Base-by-base conservation (phyloP, 2,113 vertebrate genomes). In the Otis tarda region DNA sequence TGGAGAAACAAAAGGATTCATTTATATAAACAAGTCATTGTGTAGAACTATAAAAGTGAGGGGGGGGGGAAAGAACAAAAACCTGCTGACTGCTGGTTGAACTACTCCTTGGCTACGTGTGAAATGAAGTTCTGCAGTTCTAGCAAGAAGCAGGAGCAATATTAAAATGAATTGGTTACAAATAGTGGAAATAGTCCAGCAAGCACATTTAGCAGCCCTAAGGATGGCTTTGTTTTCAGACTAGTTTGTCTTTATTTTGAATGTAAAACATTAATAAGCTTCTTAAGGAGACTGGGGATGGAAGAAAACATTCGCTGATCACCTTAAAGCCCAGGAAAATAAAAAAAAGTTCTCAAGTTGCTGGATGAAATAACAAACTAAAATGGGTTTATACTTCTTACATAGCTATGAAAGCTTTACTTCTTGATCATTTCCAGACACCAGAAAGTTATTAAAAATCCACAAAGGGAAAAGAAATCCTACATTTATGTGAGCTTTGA, bases 361-460 rank as follows among this genome's bases (percentile, higher is more conserved):
- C 91, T 94, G 83, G 49, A 77, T 96, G 74, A 93, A 97, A 97
- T 95, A 97, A 97, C 92, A 97, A 94, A 92, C 80, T 93, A 93
- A 68, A 93, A 96, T 9, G 12, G 41, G 83, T 94, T 97, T 95
- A 92, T 94, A 87, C 73, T 91, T 91, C 91, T 97, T 95, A 93
- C 47, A 76, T 28, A 90, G 45, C 91, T 91, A 69, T 81, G 82
- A 95, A 96, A 96, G 87, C 83, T 97, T 96, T 94, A 56, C 60
- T 94, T 93, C 95, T 96, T 96, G 94, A 96, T 97, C 68, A 97
- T 90, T 96, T 93, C 87, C 95, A 97, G 93, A 94, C 76, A 95
- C 63, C n/a, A 96, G 80, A 88, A 96, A 70, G 70, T 93, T 92
- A 91, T 92, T 95, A 93, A 97, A 95, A 93, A 90, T 95, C 64